Base-by-base conservation (phyloP, 2,113 vertebrate genomes). In the Pseudorectes ferrugineus region DNA sequence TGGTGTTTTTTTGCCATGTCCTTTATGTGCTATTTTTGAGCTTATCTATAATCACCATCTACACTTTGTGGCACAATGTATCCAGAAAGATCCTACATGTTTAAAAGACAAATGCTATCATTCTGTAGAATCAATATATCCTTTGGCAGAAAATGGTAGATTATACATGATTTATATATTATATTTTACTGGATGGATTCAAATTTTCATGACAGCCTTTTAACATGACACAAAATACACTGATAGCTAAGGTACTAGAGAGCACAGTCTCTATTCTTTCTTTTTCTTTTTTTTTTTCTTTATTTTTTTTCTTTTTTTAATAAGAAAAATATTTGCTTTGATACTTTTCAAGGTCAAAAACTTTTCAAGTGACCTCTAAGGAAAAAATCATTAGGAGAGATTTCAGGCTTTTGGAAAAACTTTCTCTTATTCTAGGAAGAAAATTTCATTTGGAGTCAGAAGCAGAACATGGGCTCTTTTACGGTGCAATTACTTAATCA, bases 281-380 rank as follows among this genome's bases (percentile, higher is more conserved):
- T 72, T 3, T 6, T 33, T 29, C 4, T 40, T 45, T 65, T 75
- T 26, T 4, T 16, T 7, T 12, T 26, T 12, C 6, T 7, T 15
- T 7, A 8, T 24, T 18, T 9, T 48, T 42, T 68, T 65, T 12
- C 5, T 4, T 9, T 26, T 38, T 12, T 13, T 42, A 82, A 84
- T 92, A 85, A 93, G 63, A 92, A 94, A 90, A 82, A 68, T 92
- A 92, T 42, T 95, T 62, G 54, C 73, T 94, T 96, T 89, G 58
- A 73, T 96, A 79, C 58, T 77, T 96, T 92, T 91, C 55, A 93
- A 97, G 95, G 96, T 94, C 92, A 93, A 93, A 96, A 96, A 55
- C 38, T 93, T 96, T 94, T 92, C 43, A 91, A 94, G 91, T 76
- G 91, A 97, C 89, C 89, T 91, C 72, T 95, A 68, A 74, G 81